Evolutionary conservation across 2,888 invertebrate species (phyloP).

Genomic region (Barypeithes pellucidus): DNA sequence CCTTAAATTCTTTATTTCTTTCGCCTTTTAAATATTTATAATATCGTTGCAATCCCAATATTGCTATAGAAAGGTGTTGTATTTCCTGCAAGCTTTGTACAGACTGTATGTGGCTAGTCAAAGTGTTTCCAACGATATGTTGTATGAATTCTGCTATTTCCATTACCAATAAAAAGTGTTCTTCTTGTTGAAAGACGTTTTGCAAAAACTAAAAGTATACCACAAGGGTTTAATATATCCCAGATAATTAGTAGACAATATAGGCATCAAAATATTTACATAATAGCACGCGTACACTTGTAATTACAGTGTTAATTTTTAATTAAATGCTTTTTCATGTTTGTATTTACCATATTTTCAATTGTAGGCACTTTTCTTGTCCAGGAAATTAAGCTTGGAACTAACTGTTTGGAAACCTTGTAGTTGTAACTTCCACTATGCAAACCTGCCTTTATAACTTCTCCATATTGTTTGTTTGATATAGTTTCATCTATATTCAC

Average conservation of each 20-base stretch:
- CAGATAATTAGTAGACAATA: background rate
- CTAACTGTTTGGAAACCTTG: constrained; percentile 62
- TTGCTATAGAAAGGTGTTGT: constrained; percentile 66
- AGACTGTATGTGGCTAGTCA: constrained; percentile 64
- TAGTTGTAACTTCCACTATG: constrained; percentile 63
- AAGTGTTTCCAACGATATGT: constrained; percentile 64
- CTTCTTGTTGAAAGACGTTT: constrained; percentile 60
- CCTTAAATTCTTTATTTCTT: constrained; percentile 56
- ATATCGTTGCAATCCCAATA: constrained; percentile 69
- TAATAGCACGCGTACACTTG: too few species aligned
- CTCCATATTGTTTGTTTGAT: constrained; percentile 59
- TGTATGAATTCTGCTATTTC: constrained; percentile 66
- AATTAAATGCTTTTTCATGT: too few species aligned
- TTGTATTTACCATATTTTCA: constrained; percentile 55
- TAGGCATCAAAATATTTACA: too few species aligned
- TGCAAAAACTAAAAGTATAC: constrained; percentile 53
- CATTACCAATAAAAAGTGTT: constrained; percentile 69
- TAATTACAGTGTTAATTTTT: too few species aligned
- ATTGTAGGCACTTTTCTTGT: constrained; percentile 62
- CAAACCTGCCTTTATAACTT: constrained; percentile 63
- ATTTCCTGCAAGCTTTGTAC: constrained; percentile 61
- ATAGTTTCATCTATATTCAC: constrained; percentile 64
- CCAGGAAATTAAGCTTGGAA: constrained; percentile 70
- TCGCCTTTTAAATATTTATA: constrained; percentile 60
- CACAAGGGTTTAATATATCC: background rate